These are phyloP conservation scores for Pachycephus smyrnensis DNA, from an alignment of 2,888 invertebrate species.

Conservation along the genomic window DNA sequence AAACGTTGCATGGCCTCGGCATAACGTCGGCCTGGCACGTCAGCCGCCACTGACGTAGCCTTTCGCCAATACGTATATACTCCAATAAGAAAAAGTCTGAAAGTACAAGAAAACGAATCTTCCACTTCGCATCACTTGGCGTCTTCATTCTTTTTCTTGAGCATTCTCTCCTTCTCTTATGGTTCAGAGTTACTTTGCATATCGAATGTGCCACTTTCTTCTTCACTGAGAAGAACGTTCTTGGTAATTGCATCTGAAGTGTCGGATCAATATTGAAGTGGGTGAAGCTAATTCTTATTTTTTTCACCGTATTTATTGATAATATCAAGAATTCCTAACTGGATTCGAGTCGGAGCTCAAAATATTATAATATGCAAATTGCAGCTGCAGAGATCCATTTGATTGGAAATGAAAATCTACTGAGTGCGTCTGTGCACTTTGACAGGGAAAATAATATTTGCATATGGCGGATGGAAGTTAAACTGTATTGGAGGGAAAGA, in stretches of 20 bases:
- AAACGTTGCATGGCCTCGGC: conserved; percentile 13
- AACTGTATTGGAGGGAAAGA: not conserved
- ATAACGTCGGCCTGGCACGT: conserved; percentile 22
- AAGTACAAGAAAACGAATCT: not conserved
- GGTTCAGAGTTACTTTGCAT: not conserved
- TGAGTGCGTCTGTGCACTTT: conserved; percentile 15
- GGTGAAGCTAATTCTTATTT: no score
- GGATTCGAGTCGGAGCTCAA: not conserved
- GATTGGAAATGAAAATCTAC: not conserved
- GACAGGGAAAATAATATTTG: conserved; percentile 23
- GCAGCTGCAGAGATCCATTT: not conserved
- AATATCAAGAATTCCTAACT: not conserved
- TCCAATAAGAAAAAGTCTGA: not conserved
- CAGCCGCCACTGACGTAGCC: not conserved
- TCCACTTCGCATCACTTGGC: not conserved
- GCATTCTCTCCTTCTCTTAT: not conserved
- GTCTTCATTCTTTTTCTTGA: not conserved
- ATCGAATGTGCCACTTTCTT: no score
- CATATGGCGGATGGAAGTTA: not conserved
- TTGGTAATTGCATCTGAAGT: not conserved
- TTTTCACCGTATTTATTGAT: not conserved
- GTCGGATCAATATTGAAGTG: not conserved
- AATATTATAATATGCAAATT: not conserved
- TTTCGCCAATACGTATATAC: not conserved
- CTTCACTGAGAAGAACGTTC: not conserved